These are phyloP conservation scores for Gryllus longicercus DNA, from an alignment of 2,888 invertebrate genomes.

Conservation along the genomic window DNA sequence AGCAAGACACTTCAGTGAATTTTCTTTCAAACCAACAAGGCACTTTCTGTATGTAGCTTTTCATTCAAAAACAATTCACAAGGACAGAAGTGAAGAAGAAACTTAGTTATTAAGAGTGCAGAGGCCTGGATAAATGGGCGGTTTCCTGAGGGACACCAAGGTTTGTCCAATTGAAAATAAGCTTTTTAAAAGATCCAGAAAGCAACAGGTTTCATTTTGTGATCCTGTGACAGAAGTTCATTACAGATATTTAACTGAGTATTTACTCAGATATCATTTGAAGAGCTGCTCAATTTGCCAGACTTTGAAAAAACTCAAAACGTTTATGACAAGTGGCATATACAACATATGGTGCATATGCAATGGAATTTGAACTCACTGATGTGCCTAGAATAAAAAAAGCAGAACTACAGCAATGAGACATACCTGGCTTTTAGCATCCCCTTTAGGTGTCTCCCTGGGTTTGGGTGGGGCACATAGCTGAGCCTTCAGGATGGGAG, in stretches of 20 bases:
- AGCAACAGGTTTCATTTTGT: no score
- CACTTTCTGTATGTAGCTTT: not conserved
- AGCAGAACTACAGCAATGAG: conserved; percentile 23
- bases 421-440: conserved; percentile 59
- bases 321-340: not conserved
- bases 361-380: not conserved
- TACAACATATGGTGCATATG: not conserved
- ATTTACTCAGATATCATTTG: no score
- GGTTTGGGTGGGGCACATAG: conserved; percentile 66
- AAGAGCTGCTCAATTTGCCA: no score
- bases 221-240: no score
- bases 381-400: conserved; percentile 23
- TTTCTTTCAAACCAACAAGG: not conserved
- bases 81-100: conserved; percentile 1
- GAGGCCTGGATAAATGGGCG: not conserved
- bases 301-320: conserved; percentile 19
- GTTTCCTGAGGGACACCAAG: not conserved
- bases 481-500: conserved; percentile 81
- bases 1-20: conserved; percentile 7
- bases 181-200: no score
- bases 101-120: not conserved
- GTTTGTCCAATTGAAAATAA: not conserved
- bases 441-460: conserved; percentile 47
- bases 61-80: not conserved
- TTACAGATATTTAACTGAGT: no score